phyloP scores from a whole-genome alignment of 2,113 vertebrate genomes.

The Cacatua alba region DNA sequence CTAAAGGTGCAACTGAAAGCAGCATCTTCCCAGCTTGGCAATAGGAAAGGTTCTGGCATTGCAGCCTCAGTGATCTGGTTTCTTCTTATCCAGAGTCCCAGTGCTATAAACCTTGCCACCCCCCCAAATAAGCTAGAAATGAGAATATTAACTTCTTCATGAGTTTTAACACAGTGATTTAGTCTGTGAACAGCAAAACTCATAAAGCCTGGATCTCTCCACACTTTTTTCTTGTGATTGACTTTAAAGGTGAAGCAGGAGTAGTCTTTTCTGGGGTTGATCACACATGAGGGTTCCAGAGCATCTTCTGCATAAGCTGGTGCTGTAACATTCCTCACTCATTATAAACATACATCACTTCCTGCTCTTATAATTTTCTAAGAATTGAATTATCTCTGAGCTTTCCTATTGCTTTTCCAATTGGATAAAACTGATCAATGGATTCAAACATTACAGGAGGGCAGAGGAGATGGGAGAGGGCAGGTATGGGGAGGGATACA shows the following conservation, averaged over 20 bases:
- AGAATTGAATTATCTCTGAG: not conserved
- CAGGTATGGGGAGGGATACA: not conserved
- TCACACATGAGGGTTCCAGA: not conserved
- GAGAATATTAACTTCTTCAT: not conserved
- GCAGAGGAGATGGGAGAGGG: not conserved
- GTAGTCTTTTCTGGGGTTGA: not conserved
- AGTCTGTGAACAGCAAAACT: not conserved
- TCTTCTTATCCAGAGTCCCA: not conserved
- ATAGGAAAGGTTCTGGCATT: not conserved
- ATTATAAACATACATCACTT: not conserved
- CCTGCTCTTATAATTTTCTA: not conserved
- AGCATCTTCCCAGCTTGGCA: not conserved
- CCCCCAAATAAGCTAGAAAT: not conserved
- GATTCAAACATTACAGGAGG: not conserved
- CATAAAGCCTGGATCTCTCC: not conserved
- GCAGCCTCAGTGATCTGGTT: not conserved
- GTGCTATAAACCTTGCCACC: rapidly evolving
- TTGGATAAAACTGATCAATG: not conserved
- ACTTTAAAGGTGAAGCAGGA: not conserved
- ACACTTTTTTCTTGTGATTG: not conserved
- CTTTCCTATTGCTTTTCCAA: not conserved
- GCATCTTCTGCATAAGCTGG: rapidly evolving
- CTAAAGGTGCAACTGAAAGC: not conserved
- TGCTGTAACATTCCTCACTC: not conserved
- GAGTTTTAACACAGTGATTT: not conserved